Evolutionary conservation across 2,797 vertebrate genomes (phyloP).

Genomic region (Morus bassanus): DNA sequence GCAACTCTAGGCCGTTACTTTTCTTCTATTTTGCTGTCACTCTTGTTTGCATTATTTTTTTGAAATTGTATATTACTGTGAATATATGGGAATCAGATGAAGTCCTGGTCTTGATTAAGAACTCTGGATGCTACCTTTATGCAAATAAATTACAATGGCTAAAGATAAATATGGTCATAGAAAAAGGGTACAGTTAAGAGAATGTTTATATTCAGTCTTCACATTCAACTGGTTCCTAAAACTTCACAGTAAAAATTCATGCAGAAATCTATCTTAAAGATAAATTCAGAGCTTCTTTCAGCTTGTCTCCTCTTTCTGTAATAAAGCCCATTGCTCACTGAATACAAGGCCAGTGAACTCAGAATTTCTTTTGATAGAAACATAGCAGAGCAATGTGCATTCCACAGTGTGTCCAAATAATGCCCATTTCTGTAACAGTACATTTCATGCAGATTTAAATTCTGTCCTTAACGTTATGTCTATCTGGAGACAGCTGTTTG

Average conservation of each 20-base stretch:
- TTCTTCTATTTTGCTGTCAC: background rate
- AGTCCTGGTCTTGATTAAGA: background rate
- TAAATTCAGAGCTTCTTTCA: background rate
- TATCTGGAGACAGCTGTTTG: background rate
- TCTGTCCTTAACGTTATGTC: background rate
- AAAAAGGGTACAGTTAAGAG: background rate
- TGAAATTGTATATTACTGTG: background rate
- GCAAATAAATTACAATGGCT: background rate
- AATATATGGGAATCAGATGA: background rate
- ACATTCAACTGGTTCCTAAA: background rate
- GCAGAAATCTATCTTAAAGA: background rate
- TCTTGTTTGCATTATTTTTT: background rate
- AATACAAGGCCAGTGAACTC: background rate
- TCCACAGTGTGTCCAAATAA: background rate
- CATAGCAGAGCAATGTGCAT: background rate
- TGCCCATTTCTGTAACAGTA: background rate
- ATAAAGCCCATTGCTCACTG: slow-evolving; percentile 7
- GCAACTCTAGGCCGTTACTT: background rate
- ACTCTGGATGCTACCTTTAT: background rate
- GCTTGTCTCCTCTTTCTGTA: background rate
- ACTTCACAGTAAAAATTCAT: background rate
- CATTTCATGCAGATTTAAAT: background rate
- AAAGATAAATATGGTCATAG: background rate
- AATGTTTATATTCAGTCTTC: background rate
- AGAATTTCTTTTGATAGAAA: background rate